Evolutionary conservation across 2,888 invertebrate genomes (phyloP).

Genomic region (Tillus elongatus): DNA sequence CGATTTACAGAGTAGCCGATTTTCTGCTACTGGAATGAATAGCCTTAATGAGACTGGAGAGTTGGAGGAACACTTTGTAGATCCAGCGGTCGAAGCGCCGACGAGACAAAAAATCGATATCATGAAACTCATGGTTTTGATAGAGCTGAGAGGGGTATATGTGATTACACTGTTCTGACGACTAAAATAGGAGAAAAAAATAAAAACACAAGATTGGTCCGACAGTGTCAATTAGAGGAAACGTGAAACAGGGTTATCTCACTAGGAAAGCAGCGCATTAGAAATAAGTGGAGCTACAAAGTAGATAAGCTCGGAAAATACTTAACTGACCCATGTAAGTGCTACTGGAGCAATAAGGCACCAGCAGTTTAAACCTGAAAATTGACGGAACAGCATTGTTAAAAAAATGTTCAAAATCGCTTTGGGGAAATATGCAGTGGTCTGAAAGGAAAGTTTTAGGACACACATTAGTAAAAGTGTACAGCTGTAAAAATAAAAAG

Average conservation of each 20-base stretch:
- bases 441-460: background rate
- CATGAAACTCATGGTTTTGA: conserved; percentile 1
- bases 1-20: conserved; percentile 3
- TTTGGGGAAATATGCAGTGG: conserved; percentile 1
- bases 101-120: background rate
- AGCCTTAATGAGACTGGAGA: background rate
- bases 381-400: conserved; percentile 3
- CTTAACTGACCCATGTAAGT: conserved; percentile 2
- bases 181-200: background rate
- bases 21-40: background rate
- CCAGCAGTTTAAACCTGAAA: background rate
- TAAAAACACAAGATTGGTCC: background rate
- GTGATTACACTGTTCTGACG: background rate
- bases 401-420: background rate
- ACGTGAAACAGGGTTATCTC: conserved; percentile 2
- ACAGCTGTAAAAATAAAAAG: background rate
- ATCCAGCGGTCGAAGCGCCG: background rate
- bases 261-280: background rate
- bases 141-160: conserved; percentile 1
- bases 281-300: conserved; percentile 1
- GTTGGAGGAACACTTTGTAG: conserved; percentile 2
- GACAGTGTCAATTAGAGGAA: conserved; percentile 3
- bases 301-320: conserved; percentile 2
- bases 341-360: conserved; percentile 2
- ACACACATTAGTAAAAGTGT: conserved; percentile 1